Percentiles rank a stretch among this genome's conserved stretches.
Evolutionary conservation across 2,113 vertebrate species (phyloP).

Genomic region (Otocyon megalotis): DNA sequence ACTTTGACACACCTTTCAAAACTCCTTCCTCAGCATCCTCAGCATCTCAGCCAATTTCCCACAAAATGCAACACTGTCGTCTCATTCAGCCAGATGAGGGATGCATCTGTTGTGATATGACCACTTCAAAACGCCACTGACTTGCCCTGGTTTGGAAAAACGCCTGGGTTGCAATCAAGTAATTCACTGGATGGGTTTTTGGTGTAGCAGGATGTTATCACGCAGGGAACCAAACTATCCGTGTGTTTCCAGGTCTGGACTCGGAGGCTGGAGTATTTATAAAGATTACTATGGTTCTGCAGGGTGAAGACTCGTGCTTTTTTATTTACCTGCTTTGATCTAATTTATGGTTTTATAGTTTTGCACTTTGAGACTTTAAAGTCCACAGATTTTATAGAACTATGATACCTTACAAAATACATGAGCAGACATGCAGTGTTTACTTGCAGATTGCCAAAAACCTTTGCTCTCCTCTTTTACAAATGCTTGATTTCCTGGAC

Average conservation of each 20-base stretch:
- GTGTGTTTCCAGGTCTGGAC: background rate
- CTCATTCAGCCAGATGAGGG: background rate
- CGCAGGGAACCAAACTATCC: background rate
- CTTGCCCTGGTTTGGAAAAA: background rate
- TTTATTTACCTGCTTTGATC: background rate
- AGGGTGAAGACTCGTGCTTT: background rate
- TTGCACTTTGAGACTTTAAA: constrained; percentile 29
- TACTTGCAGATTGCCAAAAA: background rate
- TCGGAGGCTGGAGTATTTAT: background rate
- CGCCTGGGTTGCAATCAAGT: background rate
- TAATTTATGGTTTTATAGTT: background rate
- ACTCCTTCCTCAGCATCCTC: background rate
- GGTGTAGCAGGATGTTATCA: background rate
- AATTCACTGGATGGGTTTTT: background rate
- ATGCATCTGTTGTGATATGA: background rate
- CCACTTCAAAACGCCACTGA: background rate
- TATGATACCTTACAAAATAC: background rate
- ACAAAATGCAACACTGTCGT: background rate
- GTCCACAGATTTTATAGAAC: background rate
- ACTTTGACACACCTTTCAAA: constrained; percentile 20
- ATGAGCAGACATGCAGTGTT: background rate
- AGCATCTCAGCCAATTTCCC: background rate
- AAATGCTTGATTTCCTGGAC: constrained; percentile 36
- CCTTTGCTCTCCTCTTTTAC: constrained; percentile 51
- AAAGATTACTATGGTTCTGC: background rate